phyloP scores from a whole-genome alignment of 2,888 invertebrate species.

The Galerucella calmariensis region DNA sequence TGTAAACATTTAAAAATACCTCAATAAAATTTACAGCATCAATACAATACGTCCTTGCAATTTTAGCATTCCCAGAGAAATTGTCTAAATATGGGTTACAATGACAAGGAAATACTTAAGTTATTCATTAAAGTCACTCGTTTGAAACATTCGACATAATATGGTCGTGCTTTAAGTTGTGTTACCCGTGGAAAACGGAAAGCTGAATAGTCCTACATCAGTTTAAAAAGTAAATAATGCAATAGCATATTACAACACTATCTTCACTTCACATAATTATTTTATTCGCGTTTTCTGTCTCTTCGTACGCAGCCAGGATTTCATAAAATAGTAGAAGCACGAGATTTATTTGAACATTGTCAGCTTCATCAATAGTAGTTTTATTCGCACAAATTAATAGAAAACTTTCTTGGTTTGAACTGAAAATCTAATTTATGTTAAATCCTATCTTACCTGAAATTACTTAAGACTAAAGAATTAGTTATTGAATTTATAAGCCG shows the following conservation, averaged over 20 bases:
- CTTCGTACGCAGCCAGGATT: background rate
- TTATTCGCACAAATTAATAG: no score
- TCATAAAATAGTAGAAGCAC: background rate
- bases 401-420: no score
- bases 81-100: constrained; percentile 33
- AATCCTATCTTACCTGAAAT: no score
- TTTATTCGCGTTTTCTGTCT: background rate
- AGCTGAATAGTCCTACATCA: background rate
- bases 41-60: constrained; percentile 32
- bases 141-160: constrained; percentile 34
- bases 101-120: constrained; percentile 26
- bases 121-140: constrained; percentile 34
- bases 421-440: no score
- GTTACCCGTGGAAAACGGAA: background rate
- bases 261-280: no score
- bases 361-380: background rate
- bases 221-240: background rate
- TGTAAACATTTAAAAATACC: background rate
- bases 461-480: no score
- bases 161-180: constrained; percentile 5
- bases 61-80: constrained; percentile 34
- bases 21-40: background rate
- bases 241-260: no score
- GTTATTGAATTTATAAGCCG: background rate
- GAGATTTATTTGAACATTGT: background rate